phyloP scores from a whole-genome alignment of 92 coral and sea anemone genomes.

The Paragorgia papillata region DNA sequence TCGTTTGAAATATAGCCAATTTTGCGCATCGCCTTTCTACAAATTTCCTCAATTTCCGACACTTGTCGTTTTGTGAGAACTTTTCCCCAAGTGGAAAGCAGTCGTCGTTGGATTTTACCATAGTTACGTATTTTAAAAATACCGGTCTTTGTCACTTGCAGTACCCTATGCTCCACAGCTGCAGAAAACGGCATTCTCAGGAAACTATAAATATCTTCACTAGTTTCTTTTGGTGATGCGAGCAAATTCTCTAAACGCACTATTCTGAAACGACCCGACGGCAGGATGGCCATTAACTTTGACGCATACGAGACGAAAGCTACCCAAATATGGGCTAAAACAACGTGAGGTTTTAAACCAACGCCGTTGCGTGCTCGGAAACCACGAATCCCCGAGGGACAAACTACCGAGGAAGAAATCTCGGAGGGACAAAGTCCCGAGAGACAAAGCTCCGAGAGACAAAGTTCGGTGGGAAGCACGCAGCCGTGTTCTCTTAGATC shows the following conservation, averaged over 20 bases:
- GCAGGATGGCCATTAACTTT: slow-evolving; percentile 43
- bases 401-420: no score
- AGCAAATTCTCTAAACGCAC: slow-evolving; percentile 80
- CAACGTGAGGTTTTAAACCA: background rate
- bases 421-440: no score
- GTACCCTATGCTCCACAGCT: slow-evolving; percentile 60
- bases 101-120: slow-evolving; percentile 32
- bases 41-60: slow-evolving; percentile 66
- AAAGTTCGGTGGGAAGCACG: no score
- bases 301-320: slow-evolving; percentile 47
- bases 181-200: slow-evolving; percentile 69
- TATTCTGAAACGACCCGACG: slow-evolving; percentile 49
- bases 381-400: background rate
- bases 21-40: slow-evolving; percentile 63
- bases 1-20: slow-evolving; percentile 41
- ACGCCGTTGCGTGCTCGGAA: slow-evolving; percentile 15
- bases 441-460: no score
- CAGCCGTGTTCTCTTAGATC: no score
- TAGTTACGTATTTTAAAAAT: slow-evolving; percentile 58
- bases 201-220: slow-evolving; percentile 60
- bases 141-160: slow-evolving; percentile 56
- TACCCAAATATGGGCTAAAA: background rate
- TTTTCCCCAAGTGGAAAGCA: slow-evolving; percentile 62
- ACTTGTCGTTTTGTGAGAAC: slow-evolving; percentile 48
- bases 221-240: slow-evolving; percentile 63